Base-by-base conservation (phyloP, 1,140 invertebrate species). In the Drosophila gunungcola region DNA sequence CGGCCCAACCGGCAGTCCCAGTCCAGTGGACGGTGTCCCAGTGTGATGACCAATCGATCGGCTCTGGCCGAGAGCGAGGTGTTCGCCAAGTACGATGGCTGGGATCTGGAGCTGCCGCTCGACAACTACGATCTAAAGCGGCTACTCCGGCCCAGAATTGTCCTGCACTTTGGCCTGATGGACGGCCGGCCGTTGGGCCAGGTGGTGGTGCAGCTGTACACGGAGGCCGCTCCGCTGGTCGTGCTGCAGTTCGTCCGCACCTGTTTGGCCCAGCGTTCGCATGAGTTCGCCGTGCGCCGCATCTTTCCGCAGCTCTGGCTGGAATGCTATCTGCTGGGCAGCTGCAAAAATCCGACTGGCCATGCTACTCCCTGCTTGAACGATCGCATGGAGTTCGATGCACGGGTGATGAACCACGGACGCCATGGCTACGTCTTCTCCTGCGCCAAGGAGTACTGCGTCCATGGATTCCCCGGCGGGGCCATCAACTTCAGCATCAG, bases 401-500 rank as follows among this genome's bases (percentile, higher is more conserved):
- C 43, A 9, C 62, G 61, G 29, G 80, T 70, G 4, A 12, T 85
- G 32, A 60, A 73, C 36, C 79, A 82, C 7, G 68, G 36, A 3
- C 49, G 38, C 2, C 39, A 63, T 13, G 64, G 48, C 2, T 55
- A 53, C 41, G 41, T 85, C 2, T 25, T 79, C 4, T 81, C 81
- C 13, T 80, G 73, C 53, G 48, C 76, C 12, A 73, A 70, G 32
- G 68, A 81, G 7, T 79, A 64, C 53, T 75, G 73, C 27, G 43
- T 64, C n/a, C 52, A 61, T 38, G 80, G 80, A 3, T 75, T 77
- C 56, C 67, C 72, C 42, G 57, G 67, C 2, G 52, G 56, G 3
- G 73, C 68, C 38, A 65, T 85, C 4, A 82, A 70, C 21, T 86
- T 86, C 11, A 69, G 61, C n/a, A 74, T 86, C 12, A 83, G 80